Conservation (phyloP, 1,140 invertebrate genomes). For the Penaeus vannamei region DNA sequence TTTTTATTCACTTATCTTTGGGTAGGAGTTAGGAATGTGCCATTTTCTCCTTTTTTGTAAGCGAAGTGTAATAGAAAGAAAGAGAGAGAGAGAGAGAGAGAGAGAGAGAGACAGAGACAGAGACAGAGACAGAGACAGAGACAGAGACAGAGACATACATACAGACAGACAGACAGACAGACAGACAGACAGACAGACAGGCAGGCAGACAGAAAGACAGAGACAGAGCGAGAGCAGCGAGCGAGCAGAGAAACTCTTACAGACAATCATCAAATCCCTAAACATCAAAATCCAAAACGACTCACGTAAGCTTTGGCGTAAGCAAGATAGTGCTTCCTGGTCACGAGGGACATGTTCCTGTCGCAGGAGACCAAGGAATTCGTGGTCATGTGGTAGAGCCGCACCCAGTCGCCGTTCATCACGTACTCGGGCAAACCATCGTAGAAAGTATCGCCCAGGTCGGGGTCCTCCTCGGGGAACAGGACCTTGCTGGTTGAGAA, state of each 20-base stretch:
- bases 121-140: neutral
- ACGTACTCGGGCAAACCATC: constrained; percentile 42
- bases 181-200: neutral
- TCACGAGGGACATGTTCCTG: constrained; percentile 48
- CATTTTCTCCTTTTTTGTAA: no score
- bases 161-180: neutral
- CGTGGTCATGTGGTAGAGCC: constrained; percentile 38
- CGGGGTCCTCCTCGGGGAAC: constrained; percentile 62
- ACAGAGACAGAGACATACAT: neutral
- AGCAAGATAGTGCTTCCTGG: constrained; percentile 46
- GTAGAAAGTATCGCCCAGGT: constrained; percentile 41
- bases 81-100: neutral
- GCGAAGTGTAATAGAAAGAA: no score
- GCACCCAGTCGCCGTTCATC: constrained; percentile 48
- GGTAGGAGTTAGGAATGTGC: no score
- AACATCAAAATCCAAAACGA: neutral
- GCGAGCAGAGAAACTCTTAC: neutral
- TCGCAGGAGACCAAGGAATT: constrained; percentile 37
- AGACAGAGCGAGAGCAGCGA: neutral
- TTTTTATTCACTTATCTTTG: no score
- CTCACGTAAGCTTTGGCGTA: constrained; percentile 50
- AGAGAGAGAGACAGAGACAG: constrained; percentile 1
- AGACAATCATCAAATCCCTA: neutral
- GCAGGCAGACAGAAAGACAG: no score
- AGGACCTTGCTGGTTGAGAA: constrained; percentile 46